Evolutionary conservation across 2,113 vertebrate genomes (phyloP).

Genomic region (Cavia aperea): DNA sequence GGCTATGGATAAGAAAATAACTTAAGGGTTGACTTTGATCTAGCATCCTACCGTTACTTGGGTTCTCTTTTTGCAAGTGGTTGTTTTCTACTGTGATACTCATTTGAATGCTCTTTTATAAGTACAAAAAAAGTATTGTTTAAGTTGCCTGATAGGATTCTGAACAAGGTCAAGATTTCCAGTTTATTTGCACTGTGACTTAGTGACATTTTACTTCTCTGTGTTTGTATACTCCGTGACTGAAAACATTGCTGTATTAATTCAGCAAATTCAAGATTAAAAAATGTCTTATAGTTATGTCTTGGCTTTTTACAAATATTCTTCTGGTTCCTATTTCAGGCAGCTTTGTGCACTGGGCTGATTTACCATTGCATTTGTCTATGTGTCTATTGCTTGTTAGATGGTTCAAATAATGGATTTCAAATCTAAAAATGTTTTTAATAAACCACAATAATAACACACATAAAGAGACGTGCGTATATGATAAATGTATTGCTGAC

Average conservation of each 20-base stretch:
- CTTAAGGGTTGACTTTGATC: neutral
- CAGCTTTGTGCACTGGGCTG: neutral
- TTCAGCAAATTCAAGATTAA: conserved; percentile 28
- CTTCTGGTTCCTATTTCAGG: neutral
- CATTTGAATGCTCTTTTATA: conserved; percentile 4
- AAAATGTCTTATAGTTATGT: neutral
- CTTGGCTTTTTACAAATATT: neutral
- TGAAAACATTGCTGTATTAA: neutral
- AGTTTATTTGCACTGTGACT: neutral
- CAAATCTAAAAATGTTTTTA: neutral
- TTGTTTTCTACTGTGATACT: neutral
- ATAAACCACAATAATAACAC: neutral
- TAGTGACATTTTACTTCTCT: neutral
- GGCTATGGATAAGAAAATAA: neutral
- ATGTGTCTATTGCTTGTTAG: neutral
- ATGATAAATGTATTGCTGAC: neutral
- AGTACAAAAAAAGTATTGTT: neutral
- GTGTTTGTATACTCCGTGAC: neutral
- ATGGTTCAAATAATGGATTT: neutral
- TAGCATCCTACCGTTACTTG: neutral
- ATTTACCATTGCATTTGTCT: rapidly evolving
- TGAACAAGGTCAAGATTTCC: neutral
- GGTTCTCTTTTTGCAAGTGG: neutral
- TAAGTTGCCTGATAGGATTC: neutral
- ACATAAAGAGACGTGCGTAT: neutral